Conservation (phyloP, 2,888 invertebrate species). For the Cheilosia pagana region DNA sequence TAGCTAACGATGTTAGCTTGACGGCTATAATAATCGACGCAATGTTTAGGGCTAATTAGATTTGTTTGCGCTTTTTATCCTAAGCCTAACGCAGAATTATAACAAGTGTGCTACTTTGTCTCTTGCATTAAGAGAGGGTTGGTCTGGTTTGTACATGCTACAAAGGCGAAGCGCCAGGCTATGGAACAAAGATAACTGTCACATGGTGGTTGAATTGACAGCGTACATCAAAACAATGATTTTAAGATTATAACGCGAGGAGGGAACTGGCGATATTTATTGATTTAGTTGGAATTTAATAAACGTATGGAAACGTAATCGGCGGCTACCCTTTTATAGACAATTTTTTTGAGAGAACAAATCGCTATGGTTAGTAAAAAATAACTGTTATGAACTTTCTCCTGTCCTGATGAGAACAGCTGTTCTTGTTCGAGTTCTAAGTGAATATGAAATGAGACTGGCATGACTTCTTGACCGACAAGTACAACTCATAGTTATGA, state of each 20-base stretch:
- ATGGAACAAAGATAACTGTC: not conserved
- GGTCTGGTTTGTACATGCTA: not conserved
- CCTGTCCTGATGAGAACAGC: too few species aligned
- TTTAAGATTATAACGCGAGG: not conserved
- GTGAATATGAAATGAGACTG: too few species aligned
- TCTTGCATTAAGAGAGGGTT: not conserved
- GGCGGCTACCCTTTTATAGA: too few species aligned
- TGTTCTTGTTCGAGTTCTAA: too few species aligned
- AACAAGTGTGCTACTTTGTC: not conserved
- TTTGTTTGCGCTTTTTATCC: not conserved
- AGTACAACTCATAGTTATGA: too few species aligned
- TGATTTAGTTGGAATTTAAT: not conserved
- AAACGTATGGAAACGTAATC: not conserved
- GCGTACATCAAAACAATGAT: not conserved
- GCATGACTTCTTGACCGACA: too few species aligned
- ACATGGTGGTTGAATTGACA: not conserved
- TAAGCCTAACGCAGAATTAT: not conserved
- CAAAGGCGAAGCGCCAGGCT: conserved; percentile 1
- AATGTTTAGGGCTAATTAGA: conserved; percentile 12
- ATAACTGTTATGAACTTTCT: too few species aligned
- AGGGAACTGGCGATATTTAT: not conserved
- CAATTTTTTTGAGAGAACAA: too few species aligned
- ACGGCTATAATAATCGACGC: not conserved
- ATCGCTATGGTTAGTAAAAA: too few species aligned
- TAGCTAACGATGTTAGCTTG: conserved; percentile 2